These are phyloP conservation scores for Hybognathus amarus DNA, from an alignment of 2,797 vertebrate species.

Conservation along the genomic window DNA sequence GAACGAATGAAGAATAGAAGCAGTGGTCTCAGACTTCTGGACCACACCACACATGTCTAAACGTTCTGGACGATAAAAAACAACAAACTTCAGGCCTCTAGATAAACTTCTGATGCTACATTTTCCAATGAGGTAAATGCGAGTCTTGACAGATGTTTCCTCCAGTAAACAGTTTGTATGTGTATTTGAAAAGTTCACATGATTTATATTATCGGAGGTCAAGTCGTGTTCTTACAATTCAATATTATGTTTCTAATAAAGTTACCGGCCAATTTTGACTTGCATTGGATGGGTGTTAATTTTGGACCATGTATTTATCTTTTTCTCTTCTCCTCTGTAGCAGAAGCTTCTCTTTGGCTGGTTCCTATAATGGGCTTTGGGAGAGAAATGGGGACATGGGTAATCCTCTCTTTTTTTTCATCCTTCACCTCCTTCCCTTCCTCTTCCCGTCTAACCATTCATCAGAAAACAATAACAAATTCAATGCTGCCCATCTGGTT, in stretches of 20 bases:
- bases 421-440: background rate
- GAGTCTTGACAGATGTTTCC: conserved; percentile 16
- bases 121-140: conserved; percentile 38
- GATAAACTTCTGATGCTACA: conserved; percentile 40
- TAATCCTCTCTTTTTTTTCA: conserved; percentile 38
- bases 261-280: background rate
- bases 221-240: background rate
- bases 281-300: conserved; percentile 2
- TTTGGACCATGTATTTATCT: background rate
- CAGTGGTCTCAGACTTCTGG: conserved; percentile 4
- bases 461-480: conserved; percentile 24
- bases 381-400: conserved; percentile 37
- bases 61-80: background rate
- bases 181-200: conserved; percentile 22
- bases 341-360: conserved; percentile 24
- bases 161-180: conserved; percentile 34
- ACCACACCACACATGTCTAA: background rate
- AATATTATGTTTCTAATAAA: conserved; percentile 8
- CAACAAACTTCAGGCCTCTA: conserved; percentile 8
- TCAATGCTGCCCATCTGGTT: conserved; percentile 10
- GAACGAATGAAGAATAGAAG: conserved; percentile 3
- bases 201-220: background rate
- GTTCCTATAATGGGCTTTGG: conserved; percentile 42
- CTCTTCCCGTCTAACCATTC: background rate
- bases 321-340: background rate